Base-by-base conservation (phyloP, 2,888 invertebrate genomes). In the Mystacides longicornis region DNA sequence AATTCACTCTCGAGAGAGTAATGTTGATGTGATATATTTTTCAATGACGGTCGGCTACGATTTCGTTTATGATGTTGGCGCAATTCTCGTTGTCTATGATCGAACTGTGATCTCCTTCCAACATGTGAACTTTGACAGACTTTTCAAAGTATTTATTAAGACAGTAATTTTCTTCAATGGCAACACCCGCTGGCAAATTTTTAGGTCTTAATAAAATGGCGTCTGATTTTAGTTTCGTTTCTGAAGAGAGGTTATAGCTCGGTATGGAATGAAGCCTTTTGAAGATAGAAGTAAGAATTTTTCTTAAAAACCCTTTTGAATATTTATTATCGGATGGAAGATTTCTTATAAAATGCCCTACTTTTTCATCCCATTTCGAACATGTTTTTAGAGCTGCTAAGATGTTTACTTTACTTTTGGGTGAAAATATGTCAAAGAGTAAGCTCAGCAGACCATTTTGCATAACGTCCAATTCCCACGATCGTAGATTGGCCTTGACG, bases 71-170 rank as follows among this genome's bases (percentile, higher is more conserved):
- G 27, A 84, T 75, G 62, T 83, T 77, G 0, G 83, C 78, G 49
- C 83, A 71, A 62, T 80, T 80, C 49, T 78, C 74, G 64, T 83
- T 85, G 14, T 86, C 82, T 62, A 89, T 65, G 64, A 89, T 85
- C 42, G 81, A 81, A 0, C 79, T 67, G 64, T 90, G 89, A 65
- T 85, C 85, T 9, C 89, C 89, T 64, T 87, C 85, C n/a, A 86
- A 71, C 48, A 76, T 78, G 63, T 81, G 78, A 0, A 87, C 72
- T 1, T 77, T 75, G 0, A 87, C 77, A 2, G 74, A 73, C 0
- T 75, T 74, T 22, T 77, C 76, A 0, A 83, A 82, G 21, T 78
- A 67, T 67, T 79, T 76, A 1, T 80, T 77, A 0, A 89, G 67
- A 18, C 82, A 82, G 63, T 88, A 87, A 65, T 87, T 85, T 27